Base-by-base conservation (phyloP, 2,797 vertebrate genomes). In the Setipinna tenuifilis region DNA sequence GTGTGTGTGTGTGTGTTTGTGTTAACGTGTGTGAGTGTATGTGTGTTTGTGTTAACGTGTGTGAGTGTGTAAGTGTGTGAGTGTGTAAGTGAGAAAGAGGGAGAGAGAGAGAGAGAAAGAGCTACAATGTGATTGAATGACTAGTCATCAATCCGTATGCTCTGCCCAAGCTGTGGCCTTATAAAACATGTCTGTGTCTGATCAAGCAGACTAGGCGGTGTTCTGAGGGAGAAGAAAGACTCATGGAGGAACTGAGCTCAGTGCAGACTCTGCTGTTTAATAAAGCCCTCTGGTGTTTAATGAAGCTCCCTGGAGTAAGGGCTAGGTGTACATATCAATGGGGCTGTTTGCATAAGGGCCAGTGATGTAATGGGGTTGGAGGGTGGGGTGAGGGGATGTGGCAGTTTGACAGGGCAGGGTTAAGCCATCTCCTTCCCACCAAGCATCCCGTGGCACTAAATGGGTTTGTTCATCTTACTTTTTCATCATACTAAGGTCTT, bases 131-230 rank as follows among this genome's bases (percentile, higher is more conserved):
- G 65, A 71, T 35, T 71, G 65, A 71, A 31, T 31, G 65, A 71
- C 62, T 65, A 71, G 65, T 71, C 65, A 71, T 71, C 28, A 71
- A 16, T 71, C 65, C 65, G 31, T 71, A 71, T 71, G 65, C 65
- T 28, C 12, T 31, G 14, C 25, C 31, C 65, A 71, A 71, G 65
- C 65, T 71, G 65, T 71, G 31, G 25, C 65, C 65, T 31, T 31
- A 71, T 31, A 4, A 71, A 71, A 71, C 31, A 14, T 35, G 25
- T 31, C 23, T 11, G 11, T 28, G 62, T 25, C 10, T 68, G 62
- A 54, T 54, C 6, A 12, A 54, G 10, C 50, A 54, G 50, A 54
- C 50, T 16, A 54, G 6, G 10, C 25, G 4, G 58, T 21, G 17
- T 59, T 21, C 21, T 59, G 58, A 21, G 58, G 58, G 58, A 59